A percentile compares a stretch with the other conserved stretches of the same genome.
Conservation (phyloP, 1,140 invertebrate species). For the Pogonus chalceus region DNA sequence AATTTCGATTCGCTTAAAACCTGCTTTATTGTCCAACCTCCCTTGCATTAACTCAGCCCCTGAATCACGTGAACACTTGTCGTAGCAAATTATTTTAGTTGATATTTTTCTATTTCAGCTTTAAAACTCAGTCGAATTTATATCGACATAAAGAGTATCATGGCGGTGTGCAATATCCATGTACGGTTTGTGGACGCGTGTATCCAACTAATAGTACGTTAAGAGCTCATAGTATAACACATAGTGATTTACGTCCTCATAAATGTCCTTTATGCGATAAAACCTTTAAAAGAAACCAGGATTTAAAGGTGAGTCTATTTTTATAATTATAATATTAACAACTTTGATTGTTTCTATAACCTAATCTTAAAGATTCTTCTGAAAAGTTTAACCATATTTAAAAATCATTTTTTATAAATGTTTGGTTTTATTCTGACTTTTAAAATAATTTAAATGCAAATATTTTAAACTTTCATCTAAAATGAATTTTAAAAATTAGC, state of each 20-base stretch:
- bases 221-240: constrained; percentile 59
- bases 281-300: constrained; percentile 64
- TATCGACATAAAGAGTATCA: constrained; percentile 56
- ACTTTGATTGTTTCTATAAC: too few species aligned
- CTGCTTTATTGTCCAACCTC: too few species aligned
- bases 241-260: constrained; percentile 57
- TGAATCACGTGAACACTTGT: constrained; percentile 7
- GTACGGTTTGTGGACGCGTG: constrained; percentile 54
- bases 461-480: too few species aligned
- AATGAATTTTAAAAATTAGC: too few species aligned
- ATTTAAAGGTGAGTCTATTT: constrained; percentile 47
- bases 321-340: constrained; percentile 7
- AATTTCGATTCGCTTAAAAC: background rate
- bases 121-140: constrained; percentile 57
- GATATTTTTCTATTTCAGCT: constrained; percentile 40
- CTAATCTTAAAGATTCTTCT: too few species aligned
- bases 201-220: constrained; percentile 60
- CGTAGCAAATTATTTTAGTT: constrained; percentile 7
- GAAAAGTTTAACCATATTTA: too few species aligned
- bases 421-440: too few species aligned
- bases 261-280: constrained; percentile 61
- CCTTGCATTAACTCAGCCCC: background rate
- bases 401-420: too few species aligned
- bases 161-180: constrained; percentile 50
- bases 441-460: too few species aligned